These are phyloP conservation scores for Spondyliosoma cantharus DNA, from an alignment of 2,797 vertebrate species.

Conservation along the genomic window DNA sequence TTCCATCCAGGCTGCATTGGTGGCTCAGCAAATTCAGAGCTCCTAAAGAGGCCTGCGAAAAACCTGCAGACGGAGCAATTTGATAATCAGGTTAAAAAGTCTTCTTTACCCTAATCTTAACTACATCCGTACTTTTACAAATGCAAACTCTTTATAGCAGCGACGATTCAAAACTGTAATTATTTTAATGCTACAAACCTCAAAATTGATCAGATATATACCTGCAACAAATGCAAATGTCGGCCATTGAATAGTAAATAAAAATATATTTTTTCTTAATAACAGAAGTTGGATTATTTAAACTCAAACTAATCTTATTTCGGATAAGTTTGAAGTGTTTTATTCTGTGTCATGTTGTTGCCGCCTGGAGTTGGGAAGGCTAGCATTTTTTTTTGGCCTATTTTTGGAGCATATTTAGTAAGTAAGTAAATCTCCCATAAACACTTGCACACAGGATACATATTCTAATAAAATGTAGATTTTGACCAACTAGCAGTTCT, in stretches of 20 bases:
- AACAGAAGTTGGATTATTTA: background rate
- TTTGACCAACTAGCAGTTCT: background rate
- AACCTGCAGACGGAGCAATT: constrained; percentile 12
- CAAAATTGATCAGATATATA: background rate
- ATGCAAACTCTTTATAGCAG: background rate
- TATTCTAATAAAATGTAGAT: constrained; percentile 21
- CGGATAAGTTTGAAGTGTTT: background rate
- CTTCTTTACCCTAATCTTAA: background rate
- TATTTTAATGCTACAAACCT: background rate
- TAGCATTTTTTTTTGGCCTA: no score
- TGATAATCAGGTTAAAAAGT: background rate
- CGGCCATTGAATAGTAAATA: background rate
- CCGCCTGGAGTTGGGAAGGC: no score
- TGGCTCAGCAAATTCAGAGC: constrained; percentile 1
- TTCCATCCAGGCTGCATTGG: constrained; percentile 2
- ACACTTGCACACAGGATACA: background rate
- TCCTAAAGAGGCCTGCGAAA: background rate
- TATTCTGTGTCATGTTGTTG: background rate
- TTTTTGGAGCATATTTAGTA: constrained; percentile 1
- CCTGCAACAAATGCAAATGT: background rate
- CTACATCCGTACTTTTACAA: background rate
- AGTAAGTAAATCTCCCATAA: background rate
- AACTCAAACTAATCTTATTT: background rate
- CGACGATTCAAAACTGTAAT: background rate
- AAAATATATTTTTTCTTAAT: background rate